Percentiles rank a stretch among this genome's conserved stretches.
These are phyloP conservation scores for Ennomos fuscantarius DNA, from an alignment of 2,888 invertebrate genomes.

Conservation along the genomic window DNA sequence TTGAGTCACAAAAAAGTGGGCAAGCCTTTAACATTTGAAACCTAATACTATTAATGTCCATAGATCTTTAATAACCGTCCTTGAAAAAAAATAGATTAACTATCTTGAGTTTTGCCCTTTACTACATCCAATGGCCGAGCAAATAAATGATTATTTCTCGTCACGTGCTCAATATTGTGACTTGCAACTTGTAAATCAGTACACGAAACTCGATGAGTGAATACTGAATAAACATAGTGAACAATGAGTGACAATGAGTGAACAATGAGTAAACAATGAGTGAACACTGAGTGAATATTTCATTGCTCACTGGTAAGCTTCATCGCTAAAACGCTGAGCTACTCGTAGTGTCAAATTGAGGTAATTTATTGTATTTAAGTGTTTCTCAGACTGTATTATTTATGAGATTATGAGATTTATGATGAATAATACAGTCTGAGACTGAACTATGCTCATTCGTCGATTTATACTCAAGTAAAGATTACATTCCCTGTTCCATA, in stretches of 20 bases:
- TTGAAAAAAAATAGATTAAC: neutral
- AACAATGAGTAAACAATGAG: slow-evolving; percentile 11
- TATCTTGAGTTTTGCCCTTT: slow-evolving; percentile 1
- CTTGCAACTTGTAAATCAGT: slow-evolving; percentile 34
- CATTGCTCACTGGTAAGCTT: neutral
- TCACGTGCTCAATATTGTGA: slow-evolving; percentile 37
- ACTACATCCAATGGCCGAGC: slow-evolving; percentile 7
- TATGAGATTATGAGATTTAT: neutral
- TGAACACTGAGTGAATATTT: slow-evolving; percentile 3
- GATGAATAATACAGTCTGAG: too few species aligned
- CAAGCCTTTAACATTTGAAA: too few species aligned
- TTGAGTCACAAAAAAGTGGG: too few species aligned
- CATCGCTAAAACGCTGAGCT: neutral
- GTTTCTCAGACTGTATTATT: slow-evolving; percentile 4
- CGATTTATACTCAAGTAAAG: too few species aligned
- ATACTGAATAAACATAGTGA: slow-evolving; percentile 11
- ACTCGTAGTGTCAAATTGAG: slow-evolving; percentile 9
- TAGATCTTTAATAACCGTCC: too few species aligned
- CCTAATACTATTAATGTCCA: too few species aligned
- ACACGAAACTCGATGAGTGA: slow-evolving; percentile 15
- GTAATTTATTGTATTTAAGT: slow-evolving; percentile 2
- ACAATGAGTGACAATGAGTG: slow-evolving; percentile 13
- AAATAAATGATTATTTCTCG: slow-evolving; percentile 35
- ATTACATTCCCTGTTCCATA: too few species aligned
- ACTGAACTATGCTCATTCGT: too few species aligned